These are phyloP conservation scores for Macropis europaea DNA, from an alignment of 2,888 invertebrate species.

Conservation along the genomic window DNA sequence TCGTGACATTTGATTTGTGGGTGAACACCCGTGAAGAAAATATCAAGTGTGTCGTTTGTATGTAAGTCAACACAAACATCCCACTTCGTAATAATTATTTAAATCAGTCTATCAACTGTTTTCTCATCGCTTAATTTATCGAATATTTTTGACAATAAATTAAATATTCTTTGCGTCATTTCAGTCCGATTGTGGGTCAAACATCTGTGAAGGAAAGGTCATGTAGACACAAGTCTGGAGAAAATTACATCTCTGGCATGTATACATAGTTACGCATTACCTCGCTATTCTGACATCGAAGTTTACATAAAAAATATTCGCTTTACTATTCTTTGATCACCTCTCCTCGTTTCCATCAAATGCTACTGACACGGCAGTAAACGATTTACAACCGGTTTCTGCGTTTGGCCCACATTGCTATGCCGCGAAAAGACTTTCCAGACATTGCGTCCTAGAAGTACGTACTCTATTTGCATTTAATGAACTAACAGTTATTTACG, in stretches of 20 bases:
- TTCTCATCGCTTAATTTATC: too few relatives aligned
- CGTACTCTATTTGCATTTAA: constrained; percentile 6
- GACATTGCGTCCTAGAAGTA: constrained; percentile 27
- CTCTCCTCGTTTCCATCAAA: constrained; percentile 26
- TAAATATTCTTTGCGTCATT: too few relatives aligned
- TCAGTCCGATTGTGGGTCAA: too few relatives aligned
- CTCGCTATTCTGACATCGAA: background rate
- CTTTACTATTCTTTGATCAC: background rate
- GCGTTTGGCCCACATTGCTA: constrained; percentile 58
- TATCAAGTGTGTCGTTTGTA: too few relatives aligned
- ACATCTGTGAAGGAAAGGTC: too few relatives aligned
- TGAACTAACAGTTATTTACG: background rate
- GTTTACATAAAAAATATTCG: constrained; percentile 2
- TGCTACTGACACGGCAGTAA: constrained; percentile 12
- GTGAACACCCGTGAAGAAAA: too few relatives aligned
- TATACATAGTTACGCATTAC: background rate
- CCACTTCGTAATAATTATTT: too few relatives aligned
- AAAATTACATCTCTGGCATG: background rate
- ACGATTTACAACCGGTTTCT: constrained; percentile 49
- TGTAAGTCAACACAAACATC: too few relatives aligned
- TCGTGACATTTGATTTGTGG: too few relatives aligned
- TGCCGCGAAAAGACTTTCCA: constrained; percentile 50
- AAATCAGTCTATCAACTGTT: too few relatives aligned
- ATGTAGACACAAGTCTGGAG: background rate
- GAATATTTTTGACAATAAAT: too few relatives aligned